Base-by-base conservation (phyloP, 2,113 vertebrate species). In the Acrocephalus arundinaceus region DNA sequence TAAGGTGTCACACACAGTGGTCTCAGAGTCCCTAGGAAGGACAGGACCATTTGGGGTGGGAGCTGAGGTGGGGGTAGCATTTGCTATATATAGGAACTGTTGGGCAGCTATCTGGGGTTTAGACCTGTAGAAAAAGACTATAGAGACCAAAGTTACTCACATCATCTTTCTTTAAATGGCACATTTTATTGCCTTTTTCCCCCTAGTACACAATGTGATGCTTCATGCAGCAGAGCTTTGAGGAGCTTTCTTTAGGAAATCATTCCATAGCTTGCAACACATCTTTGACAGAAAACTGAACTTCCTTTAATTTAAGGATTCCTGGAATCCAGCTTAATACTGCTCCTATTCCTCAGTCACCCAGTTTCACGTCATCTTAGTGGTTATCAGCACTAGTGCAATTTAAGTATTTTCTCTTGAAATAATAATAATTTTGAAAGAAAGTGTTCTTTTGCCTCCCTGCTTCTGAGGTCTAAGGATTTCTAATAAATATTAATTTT, bases 1-100 rank as follows among this genome's bases (percentile, higher is more conserved):
- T 0, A 12, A 43, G 23, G 5, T 7, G 12, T 31, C 72, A 62
- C 22, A 54, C 3, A 4, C 28, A 9, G 15, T 16, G 21, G 23
- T 59, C 54, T 18, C 33, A 65, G 46, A 62, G 27, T 3, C 0
- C 2, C 28, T 6, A 24, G 0, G 4, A 9, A 84, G 21, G 48
- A 49, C 21, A 62, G 37, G 70, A 54, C 9, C 6, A 37, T 11
- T 25, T 6, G 1, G 12, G 22, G 1, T 30, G 43, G 19, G n/a
- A 79, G 28, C 18, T 55, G 48, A 13, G 8, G 2, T 63, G 17
- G 7, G 4, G 15, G 33, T 18, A 65, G 21, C 22, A 46, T 22
- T 66, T 57, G 14, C 4, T 61, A 21, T 33, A 11, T 12, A 13
- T 2, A 48, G 13, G 55, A 66, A 13, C 13, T 10, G 5, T 14